These are phyloP conservation scores for Drosophila carrolli DNA, from an alignment of 1,140 invertebrate genomes.

Conservation along the genomic window DNA sequence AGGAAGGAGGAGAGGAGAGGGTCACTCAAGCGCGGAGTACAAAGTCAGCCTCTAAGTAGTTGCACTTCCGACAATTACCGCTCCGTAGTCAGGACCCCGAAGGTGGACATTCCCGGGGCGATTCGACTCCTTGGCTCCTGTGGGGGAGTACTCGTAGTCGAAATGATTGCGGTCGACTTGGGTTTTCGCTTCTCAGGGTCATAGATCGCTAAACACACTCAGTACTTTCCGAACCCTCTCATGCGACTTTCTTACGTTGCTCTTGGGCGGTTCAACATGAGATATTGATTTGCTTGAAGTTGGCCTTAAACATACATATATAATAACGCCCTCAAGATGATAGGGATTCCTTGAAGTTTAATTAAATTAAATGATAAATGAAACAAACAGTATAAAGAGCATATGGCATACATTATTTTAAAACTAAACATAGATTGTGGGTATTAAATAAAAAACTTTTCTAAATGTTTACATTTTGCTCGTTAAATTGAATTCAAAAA, in stretches of 20 bases:
- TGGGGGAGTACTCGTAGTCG: constrained; percentile 43
- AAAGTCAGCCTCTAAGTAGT: constrained; percentile 59
- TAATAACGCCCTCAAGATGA: too few species aligned
- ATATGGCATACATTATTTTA: too few species aligned
- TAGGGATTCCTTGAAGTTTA: too few species aligned
- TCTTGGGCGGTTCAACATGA: background rate
- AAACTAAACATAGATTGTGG: too few species aligned
- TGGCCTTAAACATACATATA: background rate
- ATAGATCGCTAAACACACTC: constrained; percentile 61
- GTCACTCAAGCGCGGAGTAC: constrained; percentile 57
- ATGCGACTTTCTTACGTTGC: background rate
- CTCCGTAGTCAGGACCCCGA: background rate
- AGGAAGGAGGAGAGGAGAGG: constrained; percentile 6
- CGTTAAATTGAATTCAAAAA: too few species aligned
- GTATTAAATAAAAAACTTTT: too few species aligned
- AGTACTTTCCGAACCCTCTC: background rate
- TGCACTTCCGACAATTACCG: constrained; percentile 76
- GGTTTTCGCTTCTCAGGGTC: constrained; percentile 67
- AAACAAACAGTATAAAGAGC: too few species aligned
- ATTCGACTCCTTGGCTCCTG: constrained; percentile 5
- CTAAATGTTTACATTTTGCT: too few species aligned
- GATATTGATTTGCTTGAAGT: background rate
- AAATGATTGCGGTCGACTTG: constrained; percentile 73
- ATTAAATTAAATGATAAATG: too few species aligned
- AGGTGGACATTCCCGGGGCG: constrained; percentile 2